Evolutionary conservation across 2,888 invertebrate genomes (phyloP).

Genomic region (Electrophaes corylata): DNA sequence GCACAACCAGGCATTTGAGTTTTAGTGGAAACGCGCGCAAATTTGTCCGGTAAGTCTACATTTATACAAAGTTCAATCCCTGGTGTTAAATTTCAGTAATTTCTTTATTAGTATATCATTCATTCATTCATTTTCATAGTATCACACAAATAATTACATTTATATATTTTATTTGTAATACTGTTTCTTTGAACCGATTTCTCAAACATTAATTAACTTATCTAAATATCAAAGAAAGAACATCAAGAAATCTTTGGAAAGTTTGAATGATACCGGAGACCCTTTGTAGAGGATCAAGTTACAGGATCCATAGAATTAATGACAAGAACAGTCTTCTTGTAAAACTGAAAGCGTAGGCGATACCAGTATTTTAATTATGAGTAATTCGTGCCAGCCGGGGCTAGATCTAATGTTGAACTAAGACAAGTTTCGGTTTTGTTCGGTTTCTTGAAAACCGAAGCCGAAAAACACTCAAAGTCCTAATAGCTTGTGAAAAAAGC

Average conservation of each 20-base stretch:
- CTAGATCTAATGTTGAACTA: background rate
- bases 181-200: background rate
- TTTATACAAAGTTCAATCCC: no score
- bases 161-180: background rate
- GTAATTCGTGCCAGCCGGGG: conserved; percentile 13
- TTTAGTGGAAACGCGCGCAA: no score
- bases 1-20: no score
- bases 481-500: no score
- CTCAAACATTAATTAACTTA: background rate
- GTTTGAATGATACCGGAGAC: conserved; percentile 14
- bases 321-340: conserved; percentile 24
- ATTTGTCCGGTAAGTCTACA: no score
- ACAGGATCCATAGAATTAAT: conserved; percentile 19
- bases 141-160: no score
- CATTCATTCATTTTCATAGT: no score
- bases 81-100: no score
- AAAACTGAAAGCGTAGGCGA: conserved; percentile 25
- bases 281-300: conserved; percentile 24
- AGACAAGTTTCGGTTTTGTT: background rate
- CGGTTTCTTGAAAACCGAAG: conserved; percentile 3
- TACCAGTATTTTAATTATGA: conserved; percentile 25
- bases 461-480: background rate
- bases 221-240: conserved; percentile 6
- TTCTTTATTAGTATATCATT: no score
- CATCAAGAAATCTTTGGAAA: conserved; percentile 12